Evolutionary conservation across 2,888 invertebrate genomes (phyloP), one percentile per base, ranked within the genome.

Genomic region (Pollenia labialis): DNA sequence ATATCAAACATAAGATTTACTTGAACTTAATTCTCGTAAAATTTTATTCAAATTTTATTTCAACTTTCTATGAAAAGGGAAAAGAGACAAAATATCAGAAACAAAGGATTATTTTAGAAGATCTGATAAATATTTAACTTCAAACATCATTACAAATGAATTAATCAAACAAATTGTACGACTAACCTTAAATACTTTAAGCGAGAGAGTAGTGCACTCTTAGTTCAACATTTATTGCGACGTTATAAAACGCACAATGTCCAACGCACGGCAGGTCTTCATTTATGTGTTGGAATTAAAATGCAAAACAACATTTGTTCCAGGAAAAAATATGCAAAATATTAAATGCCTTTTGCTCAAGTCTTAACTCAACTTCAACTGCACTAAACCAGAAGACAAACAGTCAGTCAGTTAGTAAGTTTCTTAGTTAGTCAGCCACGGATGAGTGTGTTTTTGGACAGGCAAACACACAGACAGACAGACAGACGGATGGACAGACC

Each of bases 221-320:
- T 32, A 64, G 79, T 85, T 85, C 44, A 85, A 71, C 72, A 80
- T 84, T 74, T 71, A 66, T 71, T 66, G 85, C 77, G 69, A 83
- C 71, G 80, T 68, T 87, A 81, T 74, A 74, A 87, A 87, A 87
- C 84, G 87, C 84, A 84, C 72, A 87, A 81, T 87, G 87, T 69
- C 77, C 84, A 81, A 87, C 71, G 77, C 81, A 81, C 84, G 84
- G 84, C 84, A 86, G 88, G 89, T 88, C 85, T 89, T 90, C 90
- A 91, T 90, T 91, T 91, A 90, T 87, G 84, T 87, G 87, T 52
- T 79, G 89, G 91, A 86, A 88, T 89, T 89, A 89, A 88, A 88
- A 89, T 89, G 88, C 89, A 88, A 87, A 92, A 90, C 92, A 90
- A 90, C 90, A 88, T 90, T 91, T 90, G 88, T 92, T 92, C 92